Conservation (phyloP, 2,888 invertebrate genomes). For the Graphium colonna region DNA sequence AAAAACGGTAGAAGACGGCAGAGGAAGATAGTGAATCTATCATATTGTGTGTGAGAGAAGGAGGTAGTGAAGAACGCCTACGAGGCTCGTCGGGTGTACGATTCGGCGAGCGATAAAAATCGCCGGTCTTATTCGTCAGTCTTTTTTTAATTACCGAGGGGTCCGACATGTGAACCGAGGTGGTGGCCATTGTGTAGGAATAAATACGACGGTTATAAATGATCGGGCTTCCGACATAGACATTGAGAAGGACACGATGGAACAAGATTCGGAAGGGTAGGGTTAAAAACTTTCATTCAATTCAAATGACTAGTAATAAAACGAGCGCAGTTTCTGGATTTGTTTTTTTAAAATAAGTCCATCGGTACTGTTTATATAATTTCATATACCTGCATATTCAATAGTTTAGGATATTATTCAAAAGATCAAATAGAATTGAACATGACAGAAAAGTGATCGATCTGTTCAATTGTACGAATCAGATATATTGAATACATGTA, state of each 20-base stretch:
- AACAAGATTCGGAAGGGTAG: conserved; percentile 40
- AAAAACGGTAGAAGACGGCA: conserved; percentile 48
- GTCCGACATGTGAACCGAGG: conserved; percentile 70
- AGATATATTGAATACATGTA: no score
- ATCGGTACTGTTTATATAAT: no score
- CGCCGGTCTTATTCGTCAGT: conserved; percentile 77
- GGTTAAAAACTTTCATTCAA: conserved; percentile 31
- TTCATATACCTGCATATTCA: no score
- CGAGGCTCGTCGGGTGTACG: conserved; percentile 65
- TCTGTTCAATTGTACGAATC: no score
- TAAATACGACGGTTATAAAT: conserved; percentile 70
- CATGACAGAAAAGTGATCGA: no score
- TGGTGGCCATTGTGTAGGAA: conserved; percentile 68
- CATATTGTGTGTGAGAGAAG: conserved; percentile 45
- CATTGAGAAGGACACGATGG: conserved; percentile 52
- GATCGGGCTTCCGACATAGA: conserved; percentile 52
- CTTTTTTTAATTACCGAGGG: conserved; percentile 77
- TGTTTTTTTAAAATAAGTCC: background rate
- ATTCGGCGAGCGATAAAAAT: conserved; percentile 78
- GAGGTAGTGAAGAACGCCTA: conserved; percentile 67
- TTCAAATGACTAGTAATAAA: conserved; percentile 36
- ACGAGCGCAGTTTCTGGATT: background rate
- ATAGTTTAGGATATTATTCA: no score
- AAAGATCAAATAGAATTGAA: no score
- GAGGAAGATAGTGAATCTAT: conserved; percentile 46